These are phyloP conservation scores for Fregetta grallaria DNA, from an alignment of 2,113 vertebrate species.

Conservation along the genomic window DNA sequence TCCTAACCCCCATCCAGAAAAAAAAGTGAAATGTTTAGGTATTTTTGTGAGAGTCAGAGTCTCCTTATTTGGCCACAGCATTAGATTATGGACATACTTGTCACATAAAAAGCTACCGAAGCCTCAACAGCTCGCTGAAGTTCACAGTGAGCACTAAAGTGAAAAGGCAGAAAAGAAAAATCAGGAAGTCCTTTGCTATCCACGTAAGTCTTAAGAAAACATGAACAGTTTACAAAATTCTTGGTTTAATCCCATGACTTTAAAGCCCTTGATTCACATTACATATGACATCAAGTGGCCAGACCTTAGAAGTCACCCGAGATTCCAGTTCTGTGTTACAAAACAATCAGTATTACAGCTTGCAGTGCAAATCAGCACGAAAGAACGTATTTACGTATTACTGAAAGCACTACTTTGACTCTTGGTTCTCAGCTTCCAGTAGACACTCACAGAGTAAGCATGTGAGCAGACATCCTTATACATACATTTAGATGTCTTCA, in stretches of 20 bases:
- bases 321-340: neutral
- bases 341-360: neutral
- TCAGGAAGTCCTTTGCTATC: neutral
- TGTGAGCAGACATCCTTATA: neutral
- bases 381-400: fast-evolving
- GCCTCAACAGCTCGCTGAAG: neutral
- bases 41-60: neutral
- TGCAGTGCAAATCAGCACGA: too few relatives aligned
- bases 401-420: neutral
- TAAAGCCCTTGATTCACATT: neutral
- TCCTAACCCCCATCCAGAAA: constrained; percentile 71
- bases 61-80: neutral
- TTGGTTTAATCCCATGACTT: neutral
- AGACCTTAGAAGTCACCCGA: neutral
- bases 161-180: neutral
- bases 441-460: neutral
- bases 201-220: neutral
- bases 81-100: neutral
- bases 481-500: neutral
- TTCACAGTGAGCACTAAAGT: neutral
- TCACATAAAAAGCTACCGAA: neutral
- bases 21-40: neutral
- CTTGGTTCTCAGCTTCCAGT: neutral
- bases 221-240: neutral
- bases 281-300: neutral